phyloP scores from a whole-genome alignment of 2,888 invertebrate genomes.

The Loripinus fragilis region DNA sequence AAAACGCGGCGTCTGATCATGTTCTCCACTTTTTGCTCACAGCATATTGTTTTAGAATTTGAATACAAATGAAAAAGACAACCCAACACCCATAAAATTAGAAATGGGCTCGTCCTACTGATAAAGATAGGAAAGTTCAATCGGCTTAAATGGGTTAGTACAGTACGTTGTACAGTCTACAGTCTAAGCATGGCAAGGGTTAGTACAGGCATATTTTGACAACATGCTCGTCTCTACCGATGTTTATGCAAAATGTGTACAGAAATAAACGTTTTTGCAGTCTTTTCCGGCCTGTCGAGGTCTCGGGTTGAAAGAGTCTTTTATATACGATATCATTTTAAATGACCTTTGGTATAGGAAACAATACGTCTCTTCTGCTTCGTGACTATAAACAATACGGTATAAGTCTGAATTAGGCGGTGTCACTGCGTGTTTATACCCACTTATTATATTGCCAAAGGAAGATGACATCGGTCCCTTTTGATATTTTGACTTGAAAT shows the following conservation, averaged over 20 bases:
- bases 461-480: neutral
- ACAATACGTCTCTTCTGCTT: conserved; percentile 49
- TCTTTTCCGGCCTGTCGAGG: neutral
- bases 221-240: neutral
- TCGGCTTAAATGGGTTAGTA: no score
- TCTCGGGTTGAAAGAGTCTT: neutral
- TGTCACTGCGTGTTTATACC: conserved; percentile 17
- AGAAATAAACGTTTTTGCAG: conserved; percentile 7
- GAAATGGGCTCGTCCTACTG: no score
- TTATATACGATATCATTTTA: conserved; percentile 1
- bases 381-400: conserved; percentile 45
- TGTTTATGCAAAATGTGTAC: neutral
- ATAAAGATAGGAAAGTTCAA: no score
- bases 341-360: conserved; percentile 18
- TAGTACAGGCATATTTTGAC: no score
- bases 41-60: no score
- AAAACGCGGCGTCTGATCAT: no score
- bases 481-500: conserved; percentile 21
- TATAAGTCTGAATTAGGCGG: conserved; percentile 16
- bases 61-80: no score
- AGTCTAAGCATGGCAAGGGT: neutral
- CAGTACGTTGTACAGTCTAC: no score
- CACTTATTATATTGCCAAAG: neutral
- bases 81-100: no score
- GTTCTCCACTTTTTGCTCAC: no score